Evolutionary conservation across 2,797 vertebrate genomes (phyloP).

Genomic region (Leuciscus waleckii): DNA sequence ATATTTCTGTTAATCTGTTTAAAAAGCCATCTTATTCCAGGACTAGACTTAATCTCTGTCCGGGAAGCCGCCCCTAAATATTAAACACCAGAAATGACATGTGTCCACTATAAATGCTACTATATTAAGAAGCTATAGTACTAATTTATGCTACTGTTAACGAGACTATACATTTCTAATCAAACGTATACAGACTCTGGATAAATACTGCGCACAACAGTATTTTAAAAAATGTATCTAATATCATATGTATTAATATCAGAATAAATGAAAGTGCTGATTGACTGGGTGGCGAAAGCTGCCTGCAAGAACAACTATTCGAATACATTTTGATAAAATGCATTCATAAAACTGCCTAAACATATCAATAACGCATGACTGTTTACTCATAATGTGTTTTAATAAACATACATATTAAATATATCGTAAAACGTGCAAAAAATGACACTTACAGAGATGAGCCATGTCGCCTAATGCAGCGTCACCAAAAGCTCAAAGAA

Average conservation of each 20-base stretch:
- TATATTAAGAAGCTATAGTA: background rate
- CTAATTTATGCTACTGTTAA: too few species aligned
- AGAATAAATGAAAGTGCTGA: background rate
- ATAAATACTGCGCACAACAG: background rate
- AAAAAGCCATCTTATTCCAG: too few species aligned
- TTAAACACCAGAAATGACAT: background rate
- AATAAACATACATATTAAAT: background rate
- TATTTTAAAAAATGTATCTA: background rate
- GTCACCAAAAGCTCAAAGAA: constrained; percentile 75
- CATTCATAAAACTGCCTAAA: background rate
- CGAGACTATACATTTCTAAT: background rate
- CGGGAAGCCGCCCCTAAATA: too few species aligned
- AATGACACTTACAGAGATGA: constrained; percentile 73
- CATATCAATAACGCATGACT: background rate
- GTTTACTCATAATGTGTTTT: background rate
- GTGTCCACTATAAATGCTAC: background rate
- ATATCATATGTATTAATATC: background rate
- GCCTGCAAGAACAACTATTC: background rate
- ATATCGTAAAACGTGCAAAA: background rate
- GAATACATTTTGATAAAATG: background rate
- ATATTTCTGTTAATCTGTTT: too few species aligned
- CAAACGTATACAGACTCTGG: background rate
- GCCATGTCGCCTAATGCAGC: constrained; percentile 84
- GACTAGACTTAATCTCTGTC: too few species aligned
- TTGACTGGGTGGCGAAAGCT: background rate